phyloP scores from a whole-genome alignment of 2,888 invertebrate genomes.

The Rhimphoctona megacephalus region DNA sequence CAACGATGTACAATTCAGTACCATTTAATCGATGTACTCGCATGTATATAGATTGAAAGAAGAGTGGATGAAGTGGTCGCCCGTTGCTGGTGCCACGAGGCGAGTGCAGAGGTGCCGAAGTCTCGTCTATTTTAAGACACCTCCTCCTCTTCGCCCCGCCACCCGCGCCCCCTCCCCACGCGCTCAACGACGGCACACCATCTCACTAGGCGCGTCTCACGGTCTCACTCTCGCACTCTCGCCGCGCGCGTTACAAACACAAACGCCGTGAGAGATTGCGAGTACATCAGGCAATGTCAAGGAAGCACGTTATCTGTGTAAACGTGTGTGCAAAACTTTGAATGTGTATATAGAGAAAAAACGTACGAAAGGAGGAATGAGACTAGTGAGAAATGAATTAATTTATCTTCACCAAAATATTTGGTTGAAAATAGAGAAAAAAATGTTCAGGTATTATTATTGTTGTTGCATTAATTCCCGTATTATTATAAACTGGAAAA shows the following conservation, averaged over 20 bases:
- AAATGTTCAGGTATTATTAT: neutral
- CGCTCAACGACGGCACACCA: neutral
- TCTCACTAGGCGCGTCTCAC: neutral
- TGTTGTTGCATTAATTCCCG: neutral
- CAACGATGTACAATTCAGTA: neutral
- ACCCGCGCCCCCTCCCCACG: slow-evolving; percentile 1
- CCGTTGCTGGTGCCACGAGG: slow-evolving; percentile 42
- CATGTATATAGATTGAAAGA: slow-evolving; percentile 17
- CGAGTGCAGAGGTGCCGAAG: slow-evolving; percentile 68
- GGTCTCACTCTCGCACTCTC: neutral
- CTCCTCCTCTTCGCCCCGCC: neutral
- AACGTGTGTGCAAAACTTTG: neutral
- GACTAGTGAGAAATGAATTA: neutral
- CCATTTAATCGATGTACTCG: slow-evolving; percentile 27
- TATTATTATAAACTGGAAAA: neutral
- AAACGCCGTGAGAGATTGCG: slow-evolving; percentile 46
- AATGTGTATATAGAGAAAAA: neutral
- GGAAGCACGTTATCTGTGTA: slow-evolving; percentile 51
- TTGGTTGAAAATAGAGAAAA: neutral
- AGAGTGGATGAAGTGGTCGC: slow-evolving; percentile 39
- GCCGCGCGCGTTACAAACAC: slow-evolving; percentile 7
- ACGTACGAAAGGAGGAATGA: neutral
- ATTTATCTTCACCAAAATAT: neutral
- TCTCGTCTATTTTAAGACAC: slow-evolving; percentile 68
- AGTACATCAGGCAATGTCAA: slow-evolving; percentile 66